phyloP scores from a whole-genome alignment of 2,888 invertebrate genomes.

The Brachycybe producta region DNA sequence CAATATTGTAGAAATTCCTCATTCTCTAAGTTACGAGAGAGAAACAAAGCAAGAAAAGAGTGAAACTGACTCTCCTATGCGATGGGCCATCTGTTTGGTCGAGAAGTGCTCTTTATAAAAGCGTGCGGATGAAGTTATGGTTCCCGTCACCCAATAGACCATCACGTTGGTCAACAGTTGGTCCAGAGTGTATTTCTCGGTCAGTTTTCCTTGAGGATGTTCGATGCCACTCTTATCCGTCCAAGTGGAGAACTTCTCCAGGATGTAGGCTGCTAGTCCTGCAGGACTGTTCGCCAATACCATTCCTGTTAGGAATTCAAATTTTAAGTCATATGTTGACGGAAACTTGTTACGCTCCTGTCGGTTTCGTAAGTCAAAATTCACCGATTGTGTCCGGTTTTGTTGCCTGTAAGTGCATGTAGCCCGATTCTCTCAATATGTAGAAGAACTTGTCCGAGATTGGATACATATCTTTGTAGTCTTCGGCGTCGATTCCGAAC shows the following conservation, averaged over 20 bases:
- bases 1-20: constrained; percentile 8
- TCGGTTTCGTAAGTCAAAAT: constrained; percentile 22
- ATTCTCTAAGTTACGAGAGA: too few relatives aligned
- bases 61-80: too few relatives aligned
- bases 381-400: constrained; percentile 78
- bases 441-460: constrained; percentile 24
- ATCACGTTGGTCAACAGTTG: constrained; percentile 61
- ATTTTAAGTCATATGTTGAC: background rate
- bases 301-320: constrained; percentile 40
- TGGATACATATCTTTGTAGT: constrained; percentile 28
- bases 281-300: constrained; percentile 62
- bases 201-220: constrained; percentile 49
- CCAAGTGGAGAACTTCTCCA: constrained; percentile 77
- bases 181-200: constrained; percentile 51
- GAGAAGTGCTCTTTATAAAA: constrained; percentile 18
- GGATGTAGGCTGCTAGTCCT: constrained; percentile 74
- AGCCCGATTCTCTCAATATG: constrained; percentile 37
- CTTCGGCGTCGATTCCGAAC: constrained; percentile 26
- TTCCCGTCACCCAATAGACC: constrained; percentile 60
- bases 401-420: constrained; percentile 64
- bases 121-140: constrained; percentile 17
- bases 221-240: constrained; percentile 44
- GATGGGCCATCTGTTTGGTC: background rate
- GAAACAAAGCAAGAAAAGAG: too few relatives aligned
- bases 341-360: background rate